These are phyloP conservation scores for Disparrhopalites patrizii DNA, from an alignment of 2,888 invertebrate genomes.

Conservation along the genomic window DNA sequence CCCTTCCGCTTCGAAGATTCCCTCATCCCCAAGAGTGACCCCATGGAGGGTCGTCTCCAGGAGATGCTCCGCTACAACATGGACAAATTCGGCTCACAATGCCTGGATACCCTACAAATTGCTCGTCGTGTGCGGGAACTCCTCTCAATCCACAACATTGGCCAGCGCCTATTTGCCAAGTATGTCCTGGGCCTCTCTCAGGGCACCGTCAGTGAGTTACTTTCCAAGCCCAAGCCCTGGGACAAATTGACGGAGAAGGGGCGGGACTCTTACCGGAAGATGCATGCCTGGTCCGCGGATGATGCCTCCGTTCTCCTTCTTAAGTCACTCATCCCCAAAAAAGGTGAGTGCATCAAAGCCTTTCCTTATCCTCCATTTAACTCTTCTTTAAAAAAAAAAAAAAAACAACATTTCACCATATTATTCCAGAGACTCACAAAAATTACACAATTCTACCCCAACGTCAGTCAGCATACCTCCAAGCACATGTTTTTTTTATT, in stretches of 20 bases:
- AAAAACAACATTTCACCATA: too few relatives aligned
- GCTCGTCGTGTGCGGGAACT: slow-evolving; percentile 88
- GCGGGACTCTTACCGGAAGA: slow-evolving; percentile 96
- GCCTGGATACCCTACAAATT: slow-evolving; percentile 91
- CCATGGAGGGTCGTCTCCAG: slow-evolving; percentile 87
- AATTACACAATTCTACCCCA: background rate
- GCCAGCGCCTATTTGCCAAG: slow-evolving; percentile 96
- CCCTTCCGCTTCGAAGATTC: slow-evolving; percentile 82
- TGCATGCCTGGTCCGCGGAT: slow-evolving; percentile 99
- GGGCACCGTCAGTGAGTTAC: slow-evolving; percentile 95
- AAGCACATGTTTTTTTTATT: background rate
- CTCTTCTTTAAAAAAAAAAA: too few relatives aligned
- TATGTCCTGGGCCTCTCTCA: slow-evolving; percentile 95
- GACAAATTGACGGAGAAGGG: slow-evolving; percentile 99
- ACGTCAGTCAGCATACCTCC: background rate
- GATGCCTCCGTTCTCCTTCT: slow-evolving; percentile 94
- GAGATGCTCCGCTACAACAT: slow-evolving; percentile 93
- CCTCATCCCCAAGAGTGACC: slow-evolving; percentile 85
- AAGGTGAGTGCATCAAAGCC: slow-evolving; percentile 71
- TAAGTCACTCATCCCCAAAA: slow-evolving; percentile 96
- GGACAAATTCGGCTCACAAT: slow-evolving; percentile 91
- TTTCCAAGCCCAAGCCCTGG: slow-evolving; percentile 99
- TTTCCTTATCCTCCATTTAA: too few relatives aligned
- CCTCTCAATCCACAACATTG: slow-evolving; percentile 95
- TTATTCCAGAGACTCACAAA: too few relatives aligned